These are phyloP conservation scores for Parotia lawesii DNA, from an alignment of 2,113 vertebrate species.

Conservation along the genomic window DNA sequence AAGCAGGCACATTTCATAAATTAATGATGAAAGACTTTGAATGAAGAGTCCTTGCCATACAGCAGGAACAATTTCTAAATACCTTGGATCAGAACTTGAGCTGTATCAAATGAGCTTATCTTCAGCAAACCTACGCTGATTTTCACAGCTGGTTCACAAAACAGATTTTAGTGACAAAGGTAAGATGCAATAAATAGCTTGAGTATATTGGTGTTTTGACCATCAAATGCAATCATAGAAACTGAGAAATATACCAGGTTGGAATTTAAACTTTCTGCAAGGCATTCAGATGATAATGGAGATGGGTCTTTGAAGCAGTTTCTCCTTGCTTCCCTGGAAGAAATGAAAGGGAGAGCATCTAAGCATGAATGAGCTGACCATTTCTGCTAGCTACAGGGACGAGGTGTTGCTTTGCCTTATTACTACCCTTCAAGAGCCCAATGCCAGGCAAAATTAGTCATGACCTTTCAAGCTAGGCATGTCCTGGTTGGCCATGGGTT, in stretches of 20 bases:
- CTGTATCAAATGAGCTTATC: not conserved
- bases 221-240: conserved; percentile 66
- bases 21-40: not conserved
- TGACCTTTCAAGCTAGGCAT: conserved; percentile 60
- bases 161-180: not conserved
- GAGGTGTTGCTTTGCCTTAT: conserved; percentile 14
- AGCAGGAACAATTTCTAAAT: not conserved
- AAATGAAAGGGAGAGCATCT: conserved; percentile 77
- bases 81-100: not conserved
- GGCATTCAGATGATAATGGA: conserved; percentile 78
- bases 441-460: conserved; percentile 46
- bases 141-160: not conserved
- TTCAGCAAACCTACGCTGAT: not conserved
- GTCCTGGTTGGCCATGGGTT: conserved; percentile 46
- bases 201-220: conserved; percentile 40
- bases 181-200: not conserved
- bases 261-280: conserved; percentile 80
- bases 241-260: conserved; percentile 74
- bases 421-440: conserved; percentile 49
- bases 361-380: conserved; percentile 68
- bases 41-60: not conserved
- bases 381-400: conserved; percentile 40
- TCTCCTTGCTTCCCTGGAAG: conserved; percentile 80
- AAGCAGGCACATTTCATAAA: not conserved
- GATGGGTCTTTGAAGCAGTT: conserved; percentile 76